These are phyloP conservation scores for Dryomyza anilis DNA, from an alignment of 2,888 invertebrate species.

Conservation along the genomic window DNA sequence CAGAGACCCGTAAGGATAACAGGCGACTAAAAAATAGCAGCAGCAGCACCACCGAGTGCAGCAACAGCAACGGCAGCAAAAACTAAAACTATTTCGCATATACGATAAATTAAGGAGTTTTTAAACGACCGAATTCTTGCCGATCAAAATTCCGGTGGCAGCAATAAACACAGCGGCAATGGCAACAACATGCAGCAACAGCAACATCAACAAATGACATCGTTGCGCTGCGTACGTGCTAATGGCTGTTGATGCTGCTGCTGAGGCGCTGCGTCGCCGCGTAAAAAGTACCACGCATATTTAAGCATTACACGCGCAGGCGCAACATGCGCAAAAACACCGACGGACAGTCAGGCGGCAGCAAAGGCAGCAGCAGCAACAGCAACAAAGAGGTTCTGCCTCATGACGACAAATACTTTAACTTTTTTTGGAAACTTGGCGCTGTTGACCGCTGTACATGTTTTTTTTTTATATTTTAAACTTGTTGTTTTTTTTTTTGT, in stretches of 20 bases:
- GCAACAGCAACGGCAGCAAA: constrained; percentile 1
- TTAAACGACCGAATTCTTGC: constrained; percentile 61
- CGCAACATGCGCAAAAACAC: background rate
- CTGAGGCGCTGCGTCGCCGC: background rate
- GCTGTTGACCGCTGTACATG: background rate
- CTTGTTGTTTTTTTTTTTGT: too few species aligned
- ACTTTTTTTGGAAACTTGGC: background rate
- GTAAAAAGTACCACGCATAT: constrained; percentile 20
- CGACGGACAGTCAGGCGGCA: background rate
- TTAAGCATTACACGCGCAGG: background rate
- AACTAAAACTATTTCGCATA: constrained; percentile 59
- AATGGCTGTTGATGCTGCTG: constrained; percentile 26
- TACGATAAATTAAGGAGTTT: constrained; percentile 61
- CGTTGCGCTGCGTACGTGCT: too few species aligned
- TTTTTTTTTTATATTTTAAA: too few species aligned
- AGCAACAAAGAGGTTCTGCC: background rate
- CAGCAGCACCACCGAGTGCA: constrained; percentile 17
- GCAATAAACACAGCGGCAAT: constrained; percentile 39
- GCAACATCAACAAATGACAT: too few species aligned
- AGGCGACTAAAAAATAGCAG: constrained; percentile 25
- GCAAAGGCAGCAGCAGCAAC: background rate
- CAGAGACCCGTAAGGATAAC: constrained; percentile 26
- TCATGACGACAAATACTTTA: background rate
- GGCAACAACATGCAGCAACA: too few species aligned
- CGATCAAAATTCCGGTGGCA: constrained; percentile 61